These are phyloP conservation scores for Todiramphus chloris DNA, from an alignment of 2,113 vertebrate species.

Conservation along the genomic window DNA sequence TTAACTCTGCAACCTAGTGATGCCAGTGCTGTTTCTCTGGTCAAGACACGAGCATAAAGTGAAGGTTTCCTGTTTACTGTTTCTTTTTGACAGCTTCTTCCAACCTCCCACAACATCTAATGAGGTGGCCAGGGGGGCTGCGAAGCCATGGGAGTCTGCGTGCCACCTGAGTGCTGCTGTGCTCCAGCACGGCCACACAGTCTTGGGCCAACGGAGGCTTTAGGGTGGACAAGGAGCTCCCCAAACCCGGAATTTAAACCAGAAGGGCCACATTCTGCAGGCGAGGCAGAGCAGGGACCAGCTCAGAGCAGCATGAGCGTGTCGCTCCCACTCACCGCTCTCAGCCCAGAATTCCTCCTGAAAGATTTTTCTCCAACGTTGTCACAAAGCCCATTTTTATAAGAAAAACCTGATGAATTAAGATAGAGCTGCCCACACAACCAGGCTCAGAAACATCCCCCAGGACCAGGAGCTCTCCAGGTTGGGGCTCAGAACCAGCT, in stretches of 20 bases:
- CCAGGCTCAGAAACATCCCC: neutral
- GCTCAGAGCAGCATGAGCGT: neutral
- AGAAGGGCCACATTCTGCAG: neutral
- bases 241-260: accelerated
- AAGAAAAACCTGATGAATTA: neutral
- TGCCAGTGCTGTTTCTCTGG: neutral
- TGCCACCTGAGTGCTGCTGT: neutral
- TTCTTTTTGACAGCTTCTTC: neutral
- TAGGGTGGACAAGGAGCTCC: neutral
- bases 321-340: neutral
- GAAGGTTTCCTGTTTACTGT: neutral
- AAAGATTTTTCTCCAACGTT: neutral
- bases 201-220: neutral
- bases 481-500: neutral
- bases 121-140: neutral
- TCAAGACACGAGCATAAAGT: accelerated
- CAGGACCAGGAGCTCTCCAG: neutral
- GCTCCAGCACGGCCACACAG: accelerated
- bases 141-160: accelerated
- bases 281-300: neutral
- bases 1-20: neutral
- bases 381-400: neutral
- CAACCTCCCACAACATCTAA: neutral
- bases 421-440: neutral
- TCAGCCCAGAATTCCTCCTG: neutral